Percentiles rank a stretch among this genome's conserved stretches.
Conservation (phyloP, 2,797 vertebrate species). For the Gymnothorax javanicus region DNA sequence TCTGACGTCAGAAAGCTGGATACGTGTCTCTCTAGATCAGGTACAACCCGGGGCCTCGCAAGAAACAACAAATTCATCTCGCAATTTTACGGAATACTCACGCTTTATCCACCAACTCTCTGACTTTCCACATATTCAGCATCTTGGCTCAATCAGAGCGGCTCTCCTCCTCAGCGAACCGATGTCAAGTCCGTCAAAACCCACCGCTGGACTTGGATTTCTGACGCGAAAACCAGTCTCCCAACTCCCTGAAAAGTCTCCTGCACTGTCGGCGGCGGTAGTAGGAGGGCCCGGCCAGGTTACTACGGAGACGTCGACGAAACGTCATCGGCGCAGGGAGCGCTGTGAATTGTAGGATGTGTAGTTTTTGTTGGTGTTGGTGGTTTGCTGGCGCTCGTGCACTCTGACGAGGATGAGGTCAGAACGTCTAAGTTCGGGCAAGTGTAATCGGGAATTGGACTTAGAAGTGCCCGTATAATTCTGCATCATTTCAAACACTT, state of each 20-base stretch:
- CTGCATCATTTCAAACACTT: background rate
- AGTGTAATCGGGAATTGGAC: background rate
- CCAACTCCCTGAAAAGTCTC: constrained; percentile 70
- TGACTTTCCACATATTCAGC: constrained; percentile 98
- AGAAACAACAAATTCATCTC: constrained; percentile 44
- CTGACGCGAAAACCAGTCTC: constrained; percentile 63
- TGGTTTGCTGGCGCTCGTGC: background rate
- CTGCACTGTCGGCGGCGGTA: constrained; percentile 63
- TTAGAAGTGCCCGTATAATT: background rate
- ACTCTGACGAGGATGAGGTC: background rate
- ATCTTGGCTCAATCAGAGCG: constrained; percentile 73
- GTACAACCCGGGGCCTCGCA: constrained; percentile 54
- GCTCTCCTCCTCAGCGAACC: constrained; percentile 66
- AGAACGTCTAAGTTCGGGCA: background rate
- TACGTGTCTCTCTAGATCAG: constrained; percentile 81
- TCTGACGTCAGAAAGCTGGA: constrained; percentile 79
- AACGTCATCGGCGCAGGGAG: constrained; percentile 58
- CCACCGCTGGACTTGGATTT: constrained; percentile 45
- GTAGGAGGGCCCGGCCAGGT: constrained; percentile 59
- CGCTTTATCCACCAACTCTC: constrained; percentile 98
- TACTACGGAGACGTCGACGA: constrained; percentile 59
- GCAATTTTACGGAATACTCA: constrained; percentile 73
- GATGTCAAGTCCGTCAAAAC: constrained; percentile 56
- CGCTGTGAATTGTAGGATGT: constrained; percentile 54
- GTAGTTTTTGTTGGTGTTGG: constrained; percentile 51